Percentiles rank a stretch among this genome's conserved stretches.
Evolutionary conservation across 35 echinoderm and acorn worm species (phyloP).

Genomic region (Ophiothrix spiculata): DNA sequence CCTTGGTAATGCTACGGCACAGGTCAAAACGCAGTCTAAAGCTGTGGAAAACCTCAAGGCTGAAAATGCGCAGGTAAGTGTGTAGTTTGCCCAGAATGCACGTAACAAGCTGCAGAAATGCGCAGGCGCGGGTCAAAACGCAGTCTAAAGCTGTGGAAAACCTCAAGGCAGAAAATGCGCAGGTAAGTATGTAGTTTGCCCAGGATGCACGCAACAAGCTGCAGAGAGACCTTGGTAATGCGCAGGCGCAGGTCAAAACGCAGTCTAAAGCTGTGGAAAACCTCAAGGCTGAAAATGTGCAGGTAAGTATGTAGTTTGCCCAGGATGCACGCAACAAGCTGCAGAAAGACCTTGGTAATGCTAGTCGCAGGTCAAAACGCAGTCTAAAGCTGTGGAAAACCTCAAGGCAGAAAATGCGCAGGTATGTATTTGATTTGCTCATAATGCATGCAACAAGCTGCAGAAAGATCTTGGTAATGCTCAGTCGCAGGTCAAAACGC

Average conservation of each 20-base stretch:
- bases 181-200: slow-evolving; percentile 72
- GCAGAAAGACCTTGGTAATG: slow-evolving; percentile 58
- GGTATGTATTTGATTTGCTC: slow-evolving; percentile 71
- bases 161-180: slow-evolving; percentile 83
- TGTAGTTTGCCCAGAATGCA: slow-evolving; percentile 75
- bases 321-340: slow-evolving; percentile 80
- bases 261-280: slow-evolving; percentile 69
- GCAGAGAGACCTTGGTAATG: slow-evolving; percentile 58
- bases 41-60: slow-evolving; percentile 79
- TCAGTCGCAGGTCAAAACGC: slow-evolving; percentile 49
- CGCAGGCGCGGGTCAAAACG: slow-evolving; percentile 48
- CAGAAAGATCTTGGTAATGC: slow-evolving; percentile 66
- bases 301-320: slow-evolving; percentile 72
- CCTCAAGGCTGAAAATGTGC: slow-evolving; percentile 81
- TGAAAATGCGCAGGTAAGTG: slow-evolving; percentile 79
- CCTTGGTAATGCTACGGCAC: slow-evolving; percentile 51
- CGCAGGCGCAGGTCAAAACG: slow-evolving; percentile 49
- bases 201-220: slow-evolving; percentile 80
- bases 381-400: slow-evolving; percentile 64
- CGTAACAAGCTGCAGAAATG: slow-evolving; percentile 70
- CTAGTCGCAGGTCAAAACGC: slow-evolving; percentile 49
- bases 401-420: slow-evolving; percentile 86
- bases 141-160: slow-evolving; percentile 69
- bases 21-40: slow-evolving; percentile 42
- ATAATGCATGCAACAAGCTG: slow-evolving; percentile 71